Percentiles rank a stretch among this genome's conserved stretches.
Conservation (phyloP, 2,113 vertebrate species). For the Lutjanus erythropterus region DNA sequence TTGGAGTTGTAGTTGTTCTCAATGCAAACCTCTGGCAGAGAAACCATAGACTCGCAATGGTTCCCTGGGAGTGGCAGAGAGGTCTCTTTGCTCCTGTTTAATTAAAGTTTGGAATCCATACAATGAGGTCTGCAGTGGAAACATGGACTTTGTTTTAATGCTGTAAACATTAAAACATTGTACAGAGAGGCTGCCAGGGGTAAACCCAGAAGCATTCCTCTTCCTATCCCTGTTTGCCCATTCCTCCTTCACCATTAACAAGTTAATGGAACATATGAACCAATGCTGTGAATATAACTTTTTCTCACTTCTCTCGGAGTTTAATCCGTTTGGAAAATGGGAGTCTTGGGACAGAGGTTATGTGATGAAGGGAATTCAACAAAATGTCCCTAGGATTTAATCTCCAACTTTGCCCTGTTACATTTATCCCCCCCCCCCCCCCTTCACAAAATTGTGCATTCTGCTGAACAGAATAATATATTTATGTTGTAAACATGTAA, state of each 20-base stretch:
- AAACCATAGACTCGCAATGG: conserved; percentile 36
- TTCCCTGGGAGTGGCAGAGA: conserved; percentile 35
- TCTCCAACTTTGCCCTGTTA: conserved; percentile 19
- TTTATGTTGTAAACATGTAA: conserved; percentile 74
- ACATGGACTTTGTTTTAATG: conserved; percentile 38
- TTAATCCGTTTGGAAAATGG: conserved; percentile 31
- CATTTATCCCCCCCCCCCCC: conserved; percentile 16
- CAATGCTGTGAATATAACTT: conserved; percentile 38
- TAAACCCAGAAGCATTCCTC: conserved; percentile 33
- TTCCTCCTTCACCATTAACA: conserved; percentile 32
- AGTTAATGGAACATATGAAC: conserved; percentile 31
- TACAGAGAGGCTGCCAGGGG: background rate
- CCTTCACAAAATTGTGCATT: conserved; percentile 36
- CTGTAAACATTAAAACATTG: conserved; percentile 33
- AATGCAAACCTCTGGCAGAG: conserved; percentile 21
- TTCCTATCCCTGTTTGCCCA: conserved; percentile 4
- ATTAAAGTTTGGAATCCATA: conserved; percentile 51
- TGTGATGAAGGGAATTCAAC: conserved; percentile 13
- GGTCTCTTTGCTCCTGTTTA: conserved; percentile 39
- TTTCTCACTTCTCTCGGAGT: conserved; percentile 24
- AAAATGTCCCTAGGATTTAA: conserved; percentile 27
- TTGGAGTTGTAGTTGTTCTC: conserved; percentile 41
- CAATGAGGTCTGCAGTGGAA: conserved; percentile 14
- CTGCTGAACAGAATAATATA: conserved; percentile 41
- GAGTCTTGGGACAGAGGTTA: conserved; percentile 32